Evolutionary conservation across 2,888 invertebrate genomes (phyloP).

Genomic region (Andrena hattorfiana): DNA sequence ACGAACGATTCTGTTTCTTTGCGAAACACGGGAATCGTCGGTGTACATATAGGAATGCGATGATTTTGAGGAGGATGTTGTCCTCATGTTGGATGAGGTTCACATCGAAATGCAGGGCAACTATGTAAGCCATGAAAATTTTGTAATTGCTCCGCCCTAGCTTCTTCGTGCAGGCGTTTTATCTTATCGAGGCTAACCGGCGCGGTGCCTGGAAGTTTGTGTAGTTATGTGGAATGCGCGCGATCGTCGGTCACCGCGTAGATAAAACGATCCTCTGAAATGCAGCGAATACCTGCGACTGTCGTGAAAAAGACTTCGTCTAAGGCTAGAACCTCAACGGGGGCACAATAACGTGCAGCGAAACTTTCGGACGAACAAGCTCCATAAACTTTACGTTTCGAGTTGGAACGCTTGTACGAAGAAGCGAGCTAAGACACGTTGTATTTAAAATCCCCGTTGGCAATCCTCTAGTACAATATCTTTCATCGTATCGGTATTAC

Average conservation of each 20-base stretch:
- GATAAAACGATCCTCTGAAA: not conserved
- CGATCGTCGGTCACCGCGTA: not conserved
- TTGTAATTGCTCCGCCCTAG: conserved; percentile 31
- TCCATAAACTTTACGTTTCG: not conserved
- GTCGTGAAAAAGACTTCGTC: not conserved
- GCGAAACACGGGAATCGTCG: conserved; percentile 60
- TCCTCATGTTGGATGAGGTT: conserved; percentile 82
- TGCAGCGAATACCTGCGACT: not conserved
- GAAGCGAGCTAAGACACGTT: conserved; percentile 17
- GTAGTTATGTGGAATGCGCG: conserved; percentile 9
- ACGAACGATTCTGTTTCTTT: conserved; percentile 35
- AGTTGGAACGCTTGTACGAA: conserved; percentile 27
- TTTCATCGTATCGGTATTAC: not conserved
- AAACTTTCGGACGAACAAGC: not conserved
- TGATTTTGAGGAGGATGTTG: conserved; percentile 82
- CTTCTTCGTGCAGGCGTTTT: conserved; percentile 67
- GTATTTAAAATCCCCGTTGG: conserved; percentile 31
- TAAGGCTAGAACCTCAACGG: not conserved
- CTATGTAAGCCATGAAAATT: conserved; percentile 80
- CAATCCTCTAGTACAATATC: conserved; percentile 22
- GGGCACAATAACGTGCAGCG: no score
- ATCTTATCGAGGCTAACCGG: conserved; percentile 58
- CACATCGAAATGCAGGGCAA: conserved; percentile 82
- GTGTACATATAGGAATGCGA: conserved; percentile 79
- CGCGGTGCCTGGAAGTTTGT: conserved; percentile 14